Conservation (phyloP, 2,888 invertebrate genomes). For the Ischnura elegans region DNA sequence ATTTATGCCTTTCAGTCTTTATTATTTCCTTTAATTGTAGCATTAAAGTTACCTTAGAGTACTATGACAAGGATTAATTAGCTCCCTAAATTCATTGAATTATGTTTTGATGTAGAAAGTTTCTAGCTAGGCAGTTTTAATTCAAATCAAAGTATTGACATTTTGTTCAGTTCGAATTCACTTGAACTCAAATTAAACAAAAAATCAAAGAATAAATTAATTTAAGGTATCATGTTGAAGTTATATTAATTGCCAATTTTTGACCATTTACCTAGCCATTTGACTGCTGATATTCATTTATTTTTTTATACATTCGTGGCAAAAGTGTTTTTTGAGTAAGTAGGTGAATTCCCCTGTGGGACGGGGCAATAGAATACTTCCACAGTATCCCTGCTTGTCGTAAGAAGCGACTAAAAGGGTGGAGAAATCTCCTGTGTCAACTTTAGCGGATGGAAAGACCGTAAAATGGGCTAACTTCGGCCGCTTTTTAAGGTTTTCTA, state of each 20-base stretch:
- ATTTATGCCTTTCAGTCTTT: too few species aligned
- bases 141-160: too few species aligned
- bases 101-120: too few species aligned
- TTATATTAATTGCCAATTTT: not conserved
- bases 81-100: too few species aligned
- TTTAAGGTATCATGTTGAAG: not conserved
- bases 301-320: not conserved
- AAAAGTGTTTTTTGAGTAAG: not conserved
- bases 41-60: too few species aligned
- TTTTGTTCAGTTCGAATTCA: not conserved
- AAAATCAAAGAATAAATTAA: not conserved
- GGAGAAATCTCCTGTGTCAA: not conserved
- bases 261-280: not conserved
- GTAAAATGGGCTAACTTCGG: too few species aligned
- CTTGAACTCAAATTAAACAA: not conserved
- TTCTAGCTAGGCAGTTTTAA: too few species aligned
- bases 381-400: not conserved
- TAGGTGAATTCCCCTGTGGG: not conserved
- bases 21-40: too few species aligned
- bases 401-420: conserved; percentile 8
- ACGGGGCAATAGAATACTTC: not conserved
- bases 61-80: too few species aligned
- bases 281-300: not conserved
- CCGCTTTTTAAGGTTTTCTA: too few species aligned
- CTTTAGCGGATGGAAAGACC: too few species aligned